Evolutionary conservation across 2,113 vertebrate genomes (phyloP), one percentile per base, ranked within the genome.

Genomic region (Nyctereutes procyonoides): DNA sequence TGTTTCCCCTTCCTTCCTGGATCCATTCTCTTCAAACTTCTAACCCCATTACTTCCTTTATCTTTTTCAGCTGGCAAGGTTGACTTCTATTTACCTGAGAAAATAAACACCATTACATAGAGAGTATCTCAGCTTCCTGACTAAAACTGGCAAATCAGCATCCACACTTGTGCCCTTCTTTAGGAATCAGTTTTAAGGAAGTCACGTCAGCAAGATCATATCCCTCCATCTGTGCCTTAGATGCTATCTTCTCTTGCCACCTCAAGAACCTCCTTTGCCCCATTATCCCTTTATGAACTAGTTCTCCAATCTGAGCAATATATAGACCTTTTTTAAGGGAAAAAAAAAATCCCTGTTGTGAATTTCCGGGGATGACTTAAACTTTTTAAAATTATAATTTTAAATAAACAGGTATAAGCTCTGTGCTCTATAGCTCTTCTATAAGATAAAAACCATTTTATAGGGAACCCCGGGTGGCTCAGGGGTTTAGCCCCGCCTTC

Each of bases 1-100:
- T 88, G 67, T 92, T 96, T 90, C 35, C 35, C 32, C 58, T 97
- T 87, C 58, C 53, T 95, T 95, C 85, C 22, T 38, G n/a, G n/a
- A 28, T 60, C 67, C 15, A 62, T 14, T 89, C 19, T 92, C n/a
- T 62, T 83, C 28, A 86, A 65, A 84, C 30, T 63, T 65, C 65
- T 35, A 67, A 94, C 58, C 14, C n/a, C 28, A 62, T 90, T 81
- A 60, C 53, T 65, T 85, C 67, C 53, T 80, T 26, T 15, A 38
- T 76, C 24, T 38, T 35, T 87, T 89, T 85, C 58, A 83, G 55
- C 22, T 55, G 56, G 24, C 22, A 62, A 63, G 38, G 12, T 5
- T 58, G 76, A 43, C 13, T 87, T 55, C 32, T 43, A 35, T 16
- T 53, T 85, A 53, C n/a, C 26, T 85, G 35, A 77, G 81, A 90